A percentile compares a stretch with the other conserved stretches of the same genome.
Conservation (phyloP, 2,888 invertebrate species). For the Amorpha juglandis region DNA sequence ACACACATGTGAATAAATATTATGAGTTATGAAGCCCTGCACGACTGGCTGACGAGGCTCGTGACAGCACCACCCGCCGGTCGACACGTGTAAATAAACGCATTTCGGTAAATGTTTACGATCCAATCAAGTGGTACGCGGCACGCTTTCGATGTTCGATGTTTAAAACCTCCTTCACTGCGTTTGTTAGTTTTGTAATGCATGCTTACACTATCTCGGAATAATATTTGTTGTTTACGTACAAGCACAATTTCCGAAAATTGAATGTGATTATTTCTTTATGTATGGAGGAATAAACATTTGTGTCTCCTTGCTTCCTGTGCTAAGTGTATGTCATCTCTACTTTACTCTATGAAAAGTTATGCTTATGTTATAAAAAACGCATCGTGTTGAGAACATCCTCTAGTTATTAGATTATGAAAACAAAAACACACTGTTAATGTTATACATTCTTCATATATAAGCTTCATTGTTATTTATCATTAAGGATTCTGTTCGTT, state of each 20-base stretch:
- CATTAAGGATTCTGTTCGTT: neutral
- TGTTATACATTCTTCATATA: too few species aligned
- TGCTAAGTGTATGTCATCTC: too few species aligned
- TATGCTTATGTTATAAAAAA: too few species aligned
- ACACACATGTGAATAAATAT: conserved; percentile 44
- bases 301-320: neutral
- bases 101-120: conserved; percentile 40
- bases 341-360: too few species aligned
- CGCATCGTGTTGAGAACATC: too few species aligned
- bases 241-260: neutral
- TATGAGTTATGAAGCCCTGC: conserved; percentile 43
- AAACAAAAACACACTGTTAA: too few species aligned
- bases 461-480: too few species aligned
- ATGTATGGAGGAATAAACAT: neutral
- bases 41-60: conserved; percentile 35
- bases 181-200: conserved; percentile 7
- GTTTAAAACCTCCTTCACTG: conserved; percentile 18
- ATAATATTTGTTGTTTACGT: conserved; percentile 4
- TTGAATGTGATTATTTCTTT: neutral
- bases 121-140: conserved; percentile 22
- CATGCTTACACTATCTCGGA: neutral
- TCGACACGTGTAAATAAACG: conserved; percentile 63
- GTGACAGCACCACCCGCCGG: conserved; percentile 37
- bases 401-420: too few species aligned
- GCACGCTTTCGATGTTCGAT: conserved; percentile 18